Base-by-base conservation (phyloP, 2,888 invertebrate species). In the Troides oblongomaculatus region DNA sequence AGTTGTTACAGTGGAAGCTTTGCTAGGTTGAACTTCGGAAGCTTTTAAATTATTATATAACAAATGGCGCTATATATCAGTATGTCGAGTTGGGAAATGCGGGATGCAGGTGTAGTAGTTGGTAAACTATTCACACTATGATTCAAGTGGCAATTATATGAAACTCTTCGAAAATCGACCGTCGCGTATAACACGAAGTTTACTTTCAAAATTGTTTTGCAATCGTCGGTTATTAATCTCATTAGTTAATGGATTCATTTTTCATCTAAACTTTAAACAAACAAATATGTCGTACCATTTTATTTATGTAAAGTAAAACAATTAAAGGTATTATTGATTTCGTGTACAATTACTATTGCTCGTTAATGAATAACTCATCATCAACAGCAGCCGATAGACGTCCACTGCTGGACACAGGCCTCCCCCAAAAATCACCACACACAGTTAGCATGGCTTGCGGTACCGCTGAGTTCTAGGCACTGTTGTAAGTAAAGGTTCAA, bases 21-120 rank as follows among this genome's bases (percentile, higher is more conserved):
- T 58, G 50, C 58, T 53, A 21, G 39, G 66, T n/a, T 66, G 50
- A 68, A 63, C 63, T 68, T 68, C 63, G 59, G 59, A 68, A 68
- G 68, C 68, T 68, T 64, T 53, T 68, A 85, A 83, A 87, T 85
- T 80, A 84, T n/a, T n/a, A n/a, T n/a, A n/a, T 87, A 87, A 88
- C 79, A 81, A 84, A 87, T 85, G 79, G 81, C 74, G 77, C 78
- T 75, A 84, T 88, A 82, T 75, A 84, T 87, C 84, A 86, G 57
- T 64, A 60, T 62, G 64, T 65, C 57, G 43, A 65, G 23, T 46
- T 43, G 17, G 14, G 56, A 39, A 39, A 62, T n/a, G 21, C 50
- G 60, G 30, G 56, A 39, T 62, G 46, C 69, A 69, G 69, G 69
- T 69, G 65, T 25, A 25, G n/a, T 61, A 57, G 56, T 62, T 62